Conservation (phyloP, 1,140 invertebrate species). For the Diplogasteroides magnus region DNA sequence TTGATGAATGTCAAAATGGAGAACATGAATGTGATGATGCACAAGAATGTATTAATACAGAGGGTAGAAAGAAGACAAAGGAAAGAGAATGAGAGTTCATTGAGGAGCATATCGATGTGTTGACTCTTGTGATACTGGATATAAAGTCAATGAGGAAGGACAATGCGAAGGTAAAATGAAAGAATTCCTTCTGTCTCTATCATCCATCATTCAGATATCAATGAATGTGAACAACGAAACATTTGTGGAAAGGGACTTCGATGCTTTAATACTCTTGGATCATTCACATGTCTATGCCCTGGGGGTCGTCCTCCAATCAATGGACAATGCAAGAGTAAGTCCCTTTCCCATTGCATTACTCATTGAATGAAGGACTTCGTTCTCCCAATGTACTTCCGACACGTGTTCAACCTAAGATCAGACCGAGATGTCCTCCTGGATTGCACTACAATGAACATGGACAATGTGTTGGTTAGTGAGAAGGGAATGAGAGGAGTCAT, state of each 20-base stretch:
- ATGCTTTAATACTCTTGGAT: conserved; percentile 34
- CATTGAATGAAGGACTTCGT: conserved; percentile 2
- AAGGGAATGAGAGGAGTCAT: neutral
- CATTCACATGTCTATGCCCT: conserved; percentile 36
- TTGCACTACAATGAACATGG: conserved; percentile 14
- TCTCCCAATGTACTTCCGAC: neutral
- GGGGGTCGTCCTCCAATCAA: conserved; percentile 26
- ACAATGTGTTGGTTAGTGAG: conserved; percentile 7
- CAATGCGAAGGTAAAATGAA: conserved; percentile 26
- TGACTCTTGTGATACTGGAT: conserved; percentile 31
- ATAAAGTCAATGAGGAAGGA: conserved; percentile 20
- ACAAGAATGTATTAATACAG: conserved; percentile 36
- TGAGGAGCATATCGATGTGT: conserved; percentile 8
- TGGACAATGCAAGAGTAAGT: conserved; percentile 28
- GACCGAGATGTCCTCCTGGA: conserved; percentile 6
- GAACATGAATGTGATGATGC: conserved; percentile 24
- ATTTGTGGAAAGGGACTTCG: conserved; percentile 28
- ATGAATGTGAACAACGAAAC: conserved; percentile 20
- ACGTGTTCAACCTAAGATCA: neutral
- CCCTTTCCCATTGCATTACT: neutral
- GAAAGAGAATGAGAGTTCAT: neutral
- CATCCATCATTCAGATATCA: conserved; percentile 22
- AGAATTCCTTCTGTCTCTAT: conserved; percentile 11
- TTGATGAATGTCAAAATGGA: conserved; percentile 38
- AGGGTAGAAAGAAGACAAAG: conserved; percentile 17